phyloP scores from a whole-genome alignment of 2,113 vertebrate species.

The Cheilinus undulatus region DNA sequence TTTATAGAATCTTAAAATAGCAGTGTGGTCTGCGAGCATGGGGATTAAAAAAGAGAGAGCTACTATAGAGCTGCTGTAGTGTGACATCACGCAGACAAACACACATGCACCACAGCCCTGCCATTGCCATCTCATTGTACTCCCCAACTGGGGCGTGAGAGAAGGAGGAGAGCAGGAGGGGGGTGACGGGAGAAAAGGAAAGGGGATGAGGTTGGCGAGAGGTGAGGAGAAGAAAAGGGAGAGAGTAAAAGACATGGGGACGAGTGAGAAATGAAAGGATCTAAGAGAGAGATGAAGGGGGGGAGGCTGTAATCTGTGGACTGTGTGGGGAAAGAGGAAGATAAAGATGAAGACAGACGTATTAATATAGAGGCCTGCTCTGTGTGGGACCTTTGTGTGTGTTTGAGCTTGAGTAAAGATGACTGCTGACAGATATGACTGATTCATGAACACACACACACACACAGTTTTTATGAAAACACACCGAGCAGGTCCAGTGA shows the following conservation, averaged over 20 bases:
- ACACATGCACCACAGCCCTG: slow-evolving; percentile 46
- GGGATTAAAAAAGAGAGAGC: slow-evolving; percentile 76
- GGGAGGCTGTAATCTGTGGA: slow-evolving; percentile 18
- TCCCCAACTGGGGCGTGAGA: slow-evolving; percentile 77
- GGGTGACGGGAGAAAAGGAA: slow-evolving; percentile 52
- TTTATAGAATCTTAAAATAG: slow-evolving; percentile 82
- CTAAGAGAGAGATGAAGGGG: slow-evolving; percentile 24
- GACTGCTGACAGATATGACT: slow-evolving; percentile 41
- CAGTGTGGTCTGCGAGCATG: slow-evolving; percentile 67
- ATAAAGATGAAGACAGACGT: slow-evolving; percentile 20
- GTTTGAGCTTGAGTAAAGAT: slow-evolving; percentile 46
- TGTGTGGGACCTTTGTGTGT: slow-evolving; percentile 14
- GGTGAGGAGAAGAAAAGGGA: slow-evolving; percentile 58
- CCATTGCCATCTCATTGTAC: slow-evolving; percentile 71
- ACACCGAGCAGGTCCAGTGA: slow-evolving; percentile 45
- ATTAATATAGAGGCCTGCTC: slow-evolving; percentile 14
- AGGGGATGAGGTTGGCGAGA: slow-evolving; percentile 57
- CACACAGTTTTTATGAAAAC: slow-evolving; percentile 12
- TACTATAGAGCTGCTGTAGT: slow-evolving; percentile 68
- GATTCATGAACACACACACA: slow-evolving; percentile 29
- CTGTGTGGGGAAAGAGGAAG: slow-evolving; percentile 32
- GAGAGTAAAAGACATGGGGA: slow-evolving; percentile 35
- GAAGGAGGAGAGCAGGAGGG: slow-evolving; percentile 51
- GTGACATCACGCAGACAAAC: slow-evolving; percentile 70
- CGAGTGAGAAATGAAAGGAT: slow-evolving; percentile 43